Evolutionary conservation across 2,797 vertebrate species (phyloP).

Genomic region (Microctenopoma lineatum): DNA sequence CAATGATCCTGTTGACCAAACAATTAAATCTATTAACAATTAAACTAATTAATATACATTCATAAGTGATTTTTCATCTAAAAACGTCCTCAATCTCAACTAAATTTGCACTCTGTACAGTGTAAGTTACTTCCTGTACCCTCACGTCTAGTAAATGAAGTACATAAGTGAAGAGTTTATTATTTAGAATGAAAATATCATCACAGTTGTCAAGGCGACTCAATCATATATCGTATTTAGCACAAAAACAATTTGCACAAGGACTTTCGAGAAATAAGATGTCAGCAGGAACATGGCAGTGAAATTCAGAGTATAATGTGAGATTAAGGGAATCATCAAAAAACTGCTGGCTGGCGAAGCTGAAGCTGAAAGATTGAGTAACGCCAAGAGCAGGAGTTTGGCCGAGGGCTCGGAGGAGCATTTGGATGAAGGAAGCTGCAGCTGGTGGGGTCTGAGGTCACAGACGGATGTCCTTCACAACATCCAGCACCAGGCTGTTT

Average conservation of each 20-base stretch:
- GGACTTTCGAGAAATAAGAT: background rate
- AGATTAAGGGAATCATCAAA: slow-evolving; percentile 21
- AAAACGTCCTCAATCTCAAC: too few species aligned
- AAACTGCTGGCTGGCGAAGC: slow-evolving; percentile 41
- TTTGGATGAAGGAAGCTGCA: slow-evolving; percentile 62
- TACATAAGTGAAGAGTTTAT: too few species aligned
- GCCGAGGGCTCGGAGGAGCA: slow-evolving; percentile 54
- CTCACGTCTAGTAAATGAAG: too few species aligned
- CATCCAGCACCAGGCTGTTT: slow-evolving; percentile 39
- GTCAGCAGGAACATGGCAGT: background rate
- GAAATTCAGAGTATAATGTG: background rate
- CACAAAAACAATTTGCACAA: background rate
- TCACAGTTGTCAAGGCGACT: background rate
- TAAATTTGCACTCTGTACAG: background rate
- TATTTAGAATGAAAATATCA: background rate
- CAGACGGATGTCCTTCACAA: slow-evolving; percentile 71
- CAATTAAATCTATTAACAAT: too few species aligned
- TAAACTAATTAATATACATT: too few species aligned
- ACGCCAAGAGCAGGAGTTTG: slow-evolving; percentile 60
- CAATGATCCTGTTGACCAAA: too few species aligned
- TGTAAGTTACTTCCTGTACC: background rate
- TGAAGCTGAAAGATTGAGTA: slow-evolving; percentile 15
- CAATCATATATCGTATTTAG: background rate
- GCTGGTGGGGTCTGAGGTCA: slow-evolving; percentile 72
- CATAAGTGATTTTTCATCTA: too few species aligned